These are phyloP conservation scores for Epizoanthus ramosus DNA, from an alignment of 92 coral and sea anemone genomes.

Conservation along the genomic window DNA sequence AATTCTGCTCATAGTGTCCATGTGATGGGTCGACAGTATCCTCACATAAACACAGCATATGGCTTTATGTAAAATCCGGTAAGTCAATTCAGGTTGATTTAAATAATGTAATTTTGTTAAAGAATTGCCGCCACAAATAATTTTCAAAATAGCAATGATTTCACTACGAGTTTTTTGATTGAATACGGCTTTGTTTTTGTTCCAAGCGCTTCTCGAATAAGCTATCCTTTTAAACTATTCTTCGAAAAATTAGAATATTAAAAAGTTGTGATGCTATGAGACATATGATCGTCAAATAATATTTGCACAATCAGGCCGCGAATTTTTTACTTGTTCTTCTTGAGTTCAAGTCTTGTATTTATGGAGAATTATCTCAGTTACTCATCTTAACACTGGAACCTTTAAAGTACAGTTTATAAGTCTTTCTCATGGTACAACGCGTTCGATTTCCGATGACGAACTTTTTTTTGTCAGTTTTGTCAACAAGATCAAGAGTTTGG, in stretches of 20 bases:
- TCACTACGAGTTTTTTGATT: not conserved
- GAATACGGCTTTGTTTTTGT: not conserved
- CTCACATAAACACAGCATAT: not conserved
- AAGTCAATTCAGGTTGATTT: slow-evolving; percentile 8
- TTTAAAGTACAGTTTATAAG: not conserved
- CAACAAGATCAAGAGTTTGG: not conserved
- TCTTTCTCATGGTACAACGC: not conserved
- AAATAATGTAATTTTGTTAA: not conserved
- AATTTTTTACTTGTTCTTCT: not conserved
- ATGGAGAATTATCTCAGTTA: not conserved
- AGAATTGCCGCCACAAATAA: slow-evolving; percentile 21
- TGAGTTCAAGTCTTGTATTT: not conserved
- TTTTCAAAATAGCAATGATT: not conserved
- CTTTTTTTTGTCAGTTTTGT: not conserved
- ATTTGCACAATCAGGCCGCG: slow-evolving; percentile 6
- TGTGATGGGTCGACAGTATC: not conserved
- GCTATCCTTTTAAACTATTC: not conserved
- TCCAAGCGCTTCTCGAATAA: not conserved
- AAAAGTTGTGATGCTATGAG: not conserved
- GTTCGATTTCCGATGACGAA: not conserved
- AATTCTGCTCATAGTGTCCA: not conserved
- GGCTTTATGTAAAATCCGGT: not conserved
- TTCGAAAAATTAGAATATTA: not conserved
- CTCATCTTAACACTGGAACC: slow-evolving; percentile 19
- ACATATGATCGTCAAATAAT: not conserved